phyloP scores from a whole-genome alignment of 1,140 invertebrate genomes.

The Micrasema minimum region DNA sequence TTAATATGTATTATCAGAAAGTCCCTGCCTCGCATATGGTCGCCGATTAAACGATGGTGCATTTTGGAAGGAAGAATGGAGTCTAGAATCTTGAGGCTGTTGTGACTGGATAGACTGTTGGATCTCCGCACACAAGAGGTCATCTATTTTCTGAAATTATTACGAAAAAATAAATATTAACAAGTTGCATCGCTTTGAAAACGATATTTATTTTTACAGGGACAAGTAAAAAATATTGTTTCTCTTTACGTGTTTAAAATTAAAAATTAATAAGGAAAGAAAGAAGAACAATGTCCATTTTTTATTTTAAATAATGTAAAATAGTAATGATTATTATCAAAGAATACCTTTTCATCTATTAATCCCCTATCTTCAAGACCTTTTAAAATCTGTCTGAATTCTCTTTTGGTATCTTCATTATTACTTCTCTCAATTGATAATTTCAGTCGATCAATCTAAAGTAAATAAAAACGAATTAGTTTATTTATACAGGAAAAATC shows the following conservation, averaged over 20 bases:
- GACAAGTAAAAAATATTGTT: too few species aligned
- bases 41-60: background rate
- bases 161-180: conserved; percentile 6
- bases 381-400: conserved; percentile 42
- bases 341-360: conserved; percentile 29
- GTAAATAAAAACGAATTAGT: conserved; percentile 16
- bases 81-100: conserved; percentile 1
- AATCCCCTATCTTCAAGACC: conserved; percentile 35
- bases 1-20: conserved; percentile 14
- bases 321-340: too few species aligned
- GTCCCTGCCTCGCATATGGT: conserved; percentile 12
- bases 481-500: too few species aligned
- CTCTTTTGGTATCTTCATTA: conserved; percentile 38
- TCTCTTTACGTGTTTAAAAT: too few species aligned
- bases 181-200: too few species aligned
- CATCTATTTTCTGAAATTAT: conserved; percentile 43
- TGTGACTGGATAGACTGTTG: conserved; percentile 12
- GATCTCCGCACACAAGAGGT: conserved; percentile 37
- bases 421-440: conserved; percentile 24
- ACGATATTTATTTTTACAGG: too few species aligned
- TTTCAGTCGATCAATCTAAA: conserved; percentile 43
- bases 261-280: background rate
- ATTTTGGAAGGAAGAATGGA: conserved; percentile 41
- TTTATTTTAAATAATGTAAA: too few species aligned
- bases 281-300: background rate